phyloP scores from a whole-genome alignment of 2,113 vertebrate genomes.

The Chascanopsetta lugubris region DNA sequence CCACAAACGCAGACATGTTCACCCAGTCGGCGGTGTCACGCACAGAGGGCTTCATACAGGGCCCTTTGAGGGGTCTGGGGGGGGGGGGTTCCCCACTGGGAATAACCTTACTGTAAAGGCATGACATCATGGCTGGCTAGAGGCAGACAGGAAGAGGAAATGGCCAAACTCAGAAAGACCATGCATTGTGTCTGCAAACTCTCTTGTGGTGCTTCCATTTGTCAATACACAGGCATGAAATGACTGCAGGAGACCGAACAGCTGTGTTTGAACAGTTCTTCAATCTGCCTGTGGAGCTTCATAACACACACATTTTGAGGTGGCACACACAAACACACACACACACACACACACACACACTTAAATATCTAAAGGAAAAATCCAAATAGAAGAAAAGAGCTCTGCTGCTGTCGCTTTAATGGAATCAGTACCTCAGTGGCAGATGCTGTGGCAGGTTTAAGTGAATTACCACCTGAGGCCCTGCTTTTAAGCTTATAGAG shows the following conservation, averaged over 20 bases:
- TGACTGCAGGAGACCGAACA: conserved; percentile 24
- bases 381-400: conserved; percentile 18
- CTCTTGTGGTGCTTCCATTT: conserved; percentile 13
- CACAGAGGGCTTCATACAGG: not conserved
- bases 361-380: not conserved
- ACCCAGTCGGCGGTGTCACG: not conserved
- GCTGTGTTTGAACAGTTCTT: conserved; percentile 52
- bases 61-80: not conserved
- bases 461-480: conserved; percentile 72
- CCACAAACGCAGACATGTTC: not conserved
- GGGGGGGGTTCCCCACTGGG: not conserved
- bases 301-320: conserved; percentile 8
- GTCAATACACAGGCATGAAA: conserved; percentile 32
- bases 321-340: conserved; percentile 2
- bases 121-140: conserved; percentile 49
- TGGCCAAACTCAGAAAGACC: conserved; percentile 39
- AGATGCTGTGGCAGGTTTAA: conserved; percentile 62
- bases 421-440: conserved; percentile 33
- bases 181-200: conserved; percentile 29
- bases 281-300: conserved; percentile 1
- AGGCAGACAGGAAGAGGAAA: conserved; percentile 38
- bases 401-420: conserved; percentile 38
- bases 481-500: conserved; percentile 65
- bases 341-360: conserved; percentile 15
- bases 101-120: not conserved